Base-by-base conservation (phyloP, 1,140 invertebrate species). In the Orius insidiosus region DNA sequence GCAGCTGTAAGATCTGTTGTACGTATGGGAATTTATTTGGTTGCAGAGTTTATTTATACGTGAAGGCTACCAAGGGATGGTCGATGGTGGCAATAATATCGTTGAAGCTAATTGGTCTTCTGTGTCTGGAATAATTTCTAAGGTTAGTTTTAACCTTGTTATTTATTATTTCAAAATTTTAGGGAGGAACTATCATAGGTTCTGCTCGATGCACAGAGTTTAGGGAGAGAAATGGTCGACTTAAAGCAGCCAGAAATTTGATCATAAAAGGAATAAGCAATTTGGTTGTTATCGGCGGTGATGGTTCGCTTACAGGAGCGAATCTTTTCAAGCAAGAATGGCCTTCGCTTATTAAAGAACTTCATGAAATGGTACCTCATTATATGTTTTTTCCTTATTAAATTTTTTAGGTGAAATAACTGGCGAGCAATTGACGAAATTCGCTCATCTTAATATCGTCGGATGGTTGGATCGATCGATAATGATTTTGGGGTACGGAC, bases 401-500 rank as follows among this genome's bases (percentile, higher is more conserved):
- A 11, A 11, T 40, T 18, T 5, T 58, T 33, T 51, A 74, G 77
- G 73, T 45, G 69, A 76, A 58, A 94, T 98, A 38, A 90, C 80
- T 13, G 57, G 66, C 39, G 83, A 92, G 39, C 78, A 93, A 59
- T 63, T 67, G 46, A 68, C 78, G 45, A 80, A 84, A 55, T 84
- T 76, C 60, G 66, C 69, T 47, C 73, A 78, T 53, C 63, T 98
- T 46, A 87, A 97, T 60, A 95, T 98, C 60, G 94, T 88, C 44
- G 95, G 51, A 75, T 98, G 75, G 96, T 99, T 37, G 96, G 96
- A 11, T 98, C 95, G 3, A 99, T 99, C 58, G 96, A 99, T 63
- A 99, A 99, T 68, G 96, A 99, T 99, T 99, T 67, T 99, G 93
- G 66, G 96, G 96, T 51, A 98, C 96, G 32, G 96, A 99, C 63